Conservation (phyloP, 2,888 invertebrate genomes). For the Tiliacea citrago region DNA sequence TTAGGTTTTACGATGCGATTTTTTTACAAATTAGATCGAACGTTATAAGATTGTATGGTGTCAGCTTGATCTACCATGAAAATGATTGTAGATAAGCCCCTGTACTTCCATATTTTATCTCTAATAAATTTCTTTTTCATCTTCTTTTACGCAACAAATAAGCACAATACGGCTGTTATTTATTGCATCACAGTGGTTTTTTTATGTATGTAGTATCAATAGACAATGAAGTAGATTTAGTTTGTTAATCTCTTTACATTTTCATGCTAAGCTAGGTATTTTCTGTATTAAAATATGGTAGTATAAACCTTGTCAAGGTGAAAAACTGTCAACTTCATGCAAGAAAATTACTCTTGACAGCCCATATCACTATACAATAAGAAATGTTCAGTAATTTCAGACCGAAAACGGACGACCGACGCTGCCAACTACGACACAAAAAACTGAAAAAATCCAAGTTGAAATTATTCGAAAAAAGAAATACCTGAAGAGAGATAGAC, state of each 20-base stretch:
- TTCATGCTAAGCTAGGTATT: neutral
- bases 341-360: neutral
- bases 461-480: constrained; percentile 3
- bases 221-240: neutral
- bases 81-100: neutral
- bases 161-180: neutral
- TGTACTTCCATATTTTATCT: neutral
- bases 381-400: constrained; percentile 45
- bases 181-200: neutral
- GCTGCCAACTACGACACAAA: neutral
- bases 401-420: constrained; percentile 34
- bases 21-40: neutral
- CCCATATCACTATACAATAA: constrained; percentile 36
- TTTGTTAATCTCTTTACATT: neutral
- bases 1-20: neutral
- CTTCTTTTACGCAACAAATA: neutral
- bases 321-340: neutral
- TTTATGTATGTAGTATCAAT: neutral
- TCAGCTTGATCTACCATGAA: neutral
- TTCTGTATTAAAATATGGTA: neutral
- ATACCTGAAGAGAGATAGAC: constrained; percentile 18
- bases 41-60: neutral
- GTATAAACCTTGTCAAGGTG: neutral
- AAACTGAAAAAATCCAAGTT: neutral
- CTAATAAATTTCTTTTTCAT: neutral